Evolutionary conservation across 1,140 invertebrate genomes (phyloP), one percentile per base, ranked within the genome.

Genomic region (Drosophila quadrilineata): DNA sequence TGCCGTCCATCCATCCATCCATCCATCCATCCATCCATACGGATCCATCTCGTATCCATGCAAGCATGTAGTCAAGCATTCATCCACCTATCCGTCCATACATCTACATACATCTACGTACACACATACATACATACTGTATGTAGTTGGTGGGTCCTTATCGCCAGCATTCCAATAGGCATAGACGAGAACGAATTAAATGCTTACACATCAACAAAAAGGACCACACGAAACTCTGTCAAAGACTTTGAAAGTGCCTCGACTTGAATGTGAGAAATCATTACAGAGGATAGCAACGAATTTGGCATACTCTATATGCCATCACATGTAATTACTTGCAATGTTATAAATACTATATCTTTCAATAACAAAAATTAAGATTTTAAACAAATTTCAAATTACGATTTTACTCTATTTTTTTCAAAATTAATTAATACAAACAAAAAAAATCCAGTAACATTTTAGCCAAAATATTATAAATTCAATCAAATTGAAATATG

Each of bases 161-260:
- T 77, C 74, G 63, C 35, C 24, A 40, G 50, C 64, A 73, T 69
- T 74, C 72, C 65, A 79, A 46, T n/a, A 22, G 59, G 70, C 62
- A 73, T 73, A 54, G n/a, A n/a, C n/a, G n/a, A n/a, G 40, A 76
- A 29, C 62, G 74, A 68, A 68, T 76, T 76, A 77, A 77, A 76
- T 72, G 67, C 67, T 75, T 50, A 72, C n/a, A n/a, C 46, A 66
- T 43, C 52, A 65, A 52, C 53, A 67, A 52, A 68, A 71, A 48
- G 57, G 73, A 62, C 41, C 46, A 60, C 38, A 50, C 45, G 52
- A 64, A 66, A 48, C 53, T 54, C 53, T 65, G 68, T 77, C 63
- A 77, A 76, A 77, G 59, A 72, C 41, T 77, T 68, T 29, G 21
- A 41, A 71, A 74, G 63, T 71, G 43, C 41, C n/a, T 58, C 24